phyloP scores from a whole-genome alignment of 2,113 vertebrate species.

The Panthera uncia region DNA sequence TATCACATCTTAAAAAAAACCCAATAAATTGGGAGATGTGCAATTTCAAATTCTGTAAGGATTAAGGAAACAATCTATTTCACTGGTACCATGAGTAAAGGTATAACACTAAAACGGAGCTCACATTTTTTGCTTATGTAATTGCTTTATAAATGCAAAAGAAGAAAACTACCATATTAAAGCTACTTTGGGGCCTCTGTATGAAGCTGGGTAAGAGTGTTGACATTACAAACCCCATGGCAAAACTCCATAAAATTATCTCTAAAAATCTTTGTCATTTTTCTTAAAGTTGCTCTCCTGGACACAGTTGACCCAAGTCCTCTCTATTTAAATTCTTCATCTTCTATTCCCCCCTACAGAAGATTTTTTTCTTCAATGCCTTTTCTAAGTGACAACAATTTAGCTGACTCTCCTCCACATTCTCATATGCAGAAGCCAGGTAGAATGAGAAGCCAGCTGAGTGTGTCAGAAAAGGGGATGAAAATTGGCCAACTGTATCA shows the following conservation, averaged over 20 bases:
- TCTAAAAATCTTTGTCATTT: conserved; percentile 34
- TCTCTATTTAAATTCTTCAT: conserved; percentile 55
- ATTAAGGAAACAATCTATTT: conserved; percentile 30
- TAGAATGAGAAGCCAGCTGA: neutral
- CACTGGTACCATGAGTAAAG: conserved; percentile 42
- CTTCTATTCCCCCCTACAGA: neutral
- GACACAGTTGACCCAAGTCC: neutral
- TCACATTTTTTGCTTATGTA: conserved; percentile 2
- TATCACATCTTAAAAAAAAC: conserved; percentile 32
- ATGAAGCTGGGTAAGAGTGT: conserved; percentile 6
- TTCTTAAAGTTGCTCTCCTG: conserved; percentile 34
- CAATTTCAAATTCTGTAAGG: conserved; percentile 60
- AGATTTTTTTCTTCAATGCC: neutral
- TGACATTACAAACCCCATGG: conserved; percentile 39
- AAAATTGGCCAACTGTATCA: conserved; percentile 33
- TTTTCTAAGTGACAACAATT: conserved; percentile 49
- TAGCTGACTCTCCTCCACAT: conserved; percentile 27
- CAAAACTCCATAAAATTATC: conserved; percentile 26
- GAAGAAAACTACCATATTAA: neutral
- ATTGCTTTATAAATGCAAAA: conserved; percentile 33
- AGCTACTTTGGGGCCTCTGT: neutral
- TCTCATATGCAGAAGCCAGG: neutral
- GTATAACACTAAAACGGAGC: conserved; percentile 45
- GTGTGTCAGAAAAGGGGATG: neutral
- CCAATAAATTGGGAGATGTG: conserved; percentile 1